Base-by-base conservation (phyloP, 2,888 invertebrate genomes). In the Chymomyza amoena region DNA sequence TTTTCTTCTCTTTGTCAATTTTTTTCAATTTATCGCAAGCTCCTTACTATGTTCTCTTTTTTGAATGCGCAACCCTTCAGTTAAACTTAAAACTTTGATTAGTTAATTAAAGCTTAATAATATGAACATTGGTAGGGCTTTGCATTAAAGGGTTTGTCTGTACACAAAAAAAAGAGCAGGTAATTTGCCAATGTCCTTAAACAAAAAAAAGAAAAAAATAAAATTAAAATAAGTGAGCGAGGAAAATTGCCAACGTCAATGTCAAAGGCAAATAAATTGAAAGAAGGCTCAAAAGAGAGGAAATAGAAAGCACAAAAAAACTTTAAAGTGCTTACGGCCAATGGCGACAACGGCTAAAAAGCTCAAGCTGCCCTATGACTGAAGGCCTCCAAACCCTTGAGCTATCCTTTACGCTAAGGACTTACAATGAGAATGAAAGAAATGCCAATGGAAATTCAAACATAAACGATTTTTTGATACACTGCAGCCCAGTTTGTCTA, bases 101-200 rank as follows among this genome's bases (percentile, higher is more conserved):
- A 67, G 67, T 71, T 54, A 62, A 70, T 73, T 80, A 73, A 78
- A 66, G 62, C 76, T 76, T 66, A 80, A 77, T 67, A 67, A 78
- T 78, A 71, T 68, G 59, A 60, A 56, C 51, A 61, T 57, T 39
- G 18, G 54, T 18, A 18, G 10, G 54, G 54, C 54, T 54, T 54
- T 1, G 20, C 54, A 54, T 54, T 54, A 9, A 45, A 57, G 59
- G n/a, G 20, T 15, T 13, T 25, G 2, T 4, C 3, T 2, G 4
- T 4, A 5, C 32, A 28, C 6, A 28, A 28, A 52, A n/a, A 15
- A 52, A 52, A 51, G 32, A 63, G 61, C 73, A 25, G 73, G 73
- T 73, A 56, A 64, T 56, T 25, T 56, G 39, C 56, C 64, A 57
- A 56, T 64, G 64, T 57, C 39, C 39, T 52, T 52, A 16, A 39